These are phyloP conservation scores for Neolamprologus variostigma DNA, from an alignment of 2,113 vertebrate genomes.

Conservation along the genomic window DNA sequence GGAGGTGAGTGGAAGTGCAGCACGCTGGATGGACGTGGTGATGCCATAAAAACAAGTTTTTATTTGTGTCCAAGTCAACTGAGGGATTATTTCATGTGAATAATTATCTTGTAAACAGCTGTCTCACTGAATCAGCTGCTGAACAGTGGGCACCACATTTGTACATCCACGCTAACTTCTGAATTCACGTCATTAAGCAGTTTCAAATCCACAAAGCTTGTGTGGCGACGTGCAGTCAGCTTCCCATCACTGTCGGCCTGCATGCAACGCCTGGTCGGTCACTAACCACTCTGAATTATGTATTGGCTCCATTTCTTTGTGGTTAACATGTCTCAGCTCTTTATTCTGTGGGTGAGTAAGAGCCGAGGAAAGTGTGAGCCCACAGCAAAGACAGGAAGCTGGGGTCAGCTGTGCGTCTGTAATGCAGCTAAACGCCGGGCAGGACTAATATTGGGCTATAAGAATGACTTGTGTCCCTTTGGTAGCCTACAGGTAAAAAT, in stretches of 20 bases:
- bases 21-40: background rate
- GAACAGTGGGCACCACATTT: background rate
- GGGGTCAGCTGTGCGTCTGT: background rate
- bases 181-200: background rate
- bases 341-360: background rate
- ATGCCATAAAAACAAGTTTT: background rate
- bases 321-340: background rate
- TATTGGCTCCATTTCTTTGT: background rate
- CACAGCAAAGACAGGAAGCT: background rate
- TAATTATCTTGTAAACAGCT: background rate
- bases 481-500: background rate
- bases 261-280: background rate
- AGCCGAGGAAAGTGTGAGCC: background rate
- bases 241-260: background rate
- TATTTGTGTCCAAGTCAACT: background rate
- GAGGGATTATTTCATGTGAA: background rate
- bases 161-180: background rate
- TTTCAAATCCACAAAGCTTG: background rate
- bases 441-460: background rate
- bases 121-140: background rate
- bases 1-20: conserved; percentile 7
- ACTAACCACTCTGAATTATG: conserved; percentile 2
- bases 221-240: background rate
- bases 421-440: background rate
- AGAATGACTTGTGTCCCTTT: fast-evolving